These are phyloP conservation scores for Sebastes nivosus DNA, from an alignment of 2,797 vertebrate genomes.

Conservation along the genomic window DNA sequence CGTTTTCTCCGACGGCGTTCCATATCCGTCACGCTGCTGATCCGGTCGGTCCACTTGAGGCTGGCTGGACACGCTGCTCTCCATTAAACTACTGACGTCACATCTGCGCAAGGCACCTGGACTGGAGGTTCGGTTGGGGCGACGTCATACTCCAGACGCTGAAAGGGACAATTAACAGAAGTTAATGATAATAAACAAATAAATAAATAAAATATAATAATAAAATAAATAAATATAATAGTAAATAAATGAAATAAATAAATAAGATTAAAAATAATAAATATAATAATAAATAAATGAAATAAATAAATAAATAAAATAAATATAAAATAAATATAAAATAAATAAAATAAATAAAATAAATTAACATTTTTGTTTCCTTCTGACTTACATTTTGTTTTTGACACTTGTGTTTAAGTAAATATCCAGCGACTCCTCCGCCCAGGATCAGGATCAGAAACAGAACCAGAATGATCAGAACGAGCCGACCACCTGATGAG, in stretches of 20 bases:
- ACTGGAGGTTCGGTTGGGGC: rapidly evolving
- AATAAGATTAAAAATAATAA: too few relatives aligned
- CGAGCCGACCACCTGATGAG: not conserved
- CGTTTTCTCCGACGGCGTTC: not conserved
- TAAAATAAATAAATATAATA: too few relatives aligned
- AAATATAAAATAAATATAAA: too few relatives aligned
- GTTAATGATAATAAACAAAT: not conserved
- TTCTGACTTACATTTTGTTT: not conserved
- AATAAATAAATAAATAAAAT: too few relatives aligned
- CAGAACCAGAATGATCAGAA: rapidly evolving
- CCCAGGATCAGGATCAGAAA: rapidly evolving
- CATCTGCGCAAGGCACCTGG: not conserved
- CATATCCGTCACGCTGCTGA: not conserved
- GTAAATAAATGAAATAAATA: too few relatives aligned
- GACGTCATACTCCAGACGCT: rapidly evolving
- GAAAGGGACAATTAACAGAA: not conserved
- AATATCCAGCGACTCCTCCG: not conserved
- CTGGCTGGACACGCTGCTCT: not conserved
- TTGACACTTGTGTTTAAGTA: rapidly evolving
- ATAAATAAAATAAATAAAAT: too few relatives aligned
- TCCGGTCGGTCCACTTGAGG: not conserved
- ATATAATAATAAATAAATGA: too few relatives aligned
- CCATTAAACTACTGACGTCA: not conserved
- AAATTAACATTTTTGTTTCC: too few relatives aligned
- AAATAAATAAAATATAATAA: too few relatives aligned